phyloP scores from a whole-genome alignment of 2,888 invertebrate genomes.

The Conchocele bisecta region DNA sequence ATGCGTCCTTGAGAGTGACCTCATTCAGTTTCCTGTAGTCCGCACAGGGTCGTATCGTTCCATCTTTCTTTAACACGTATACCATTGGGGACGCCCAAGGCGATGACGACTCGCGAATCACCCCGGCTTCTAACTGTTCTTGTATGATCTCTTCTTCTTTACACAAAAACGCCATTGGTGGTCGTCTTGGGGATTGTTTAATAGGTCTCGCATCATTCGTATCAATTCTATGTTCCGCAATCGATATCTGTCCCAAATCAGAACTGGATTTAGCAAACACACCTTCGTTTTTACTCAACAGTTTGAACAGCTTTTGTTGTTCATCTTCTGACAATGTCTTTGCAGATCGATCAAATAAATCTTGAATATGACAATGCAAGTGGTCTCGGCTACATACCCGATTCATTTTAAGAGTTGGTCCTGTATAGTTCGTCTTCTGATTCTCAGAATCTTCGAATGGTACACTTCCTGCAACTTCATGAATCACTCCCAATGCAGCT shows the following conservation, averaged over 20 bases:
- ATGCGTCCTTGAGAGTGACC: constrained; percentile 23
- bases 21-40: constrained; percentile 47
- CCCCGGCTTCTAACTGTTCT: background rate
- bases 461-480: no score
- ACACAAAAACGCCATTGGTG: background rate
- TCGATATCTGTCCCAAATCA: background rate
- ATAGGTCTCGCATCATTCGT: background rate
- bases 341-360: background rate
- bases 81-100: constrained; percentile 4
- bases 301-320: background rate
- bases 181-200: constrained; percentile 3
- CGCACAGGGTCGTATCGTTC: constrained; percentile 28
- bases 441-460: no score
- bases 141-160: constrained; percentile 10
- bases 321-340: background rate
- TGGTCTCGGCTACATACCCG: no score
- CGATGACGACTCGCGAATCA: constrained; percentile 1
- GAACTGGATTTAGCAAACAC: background rate
- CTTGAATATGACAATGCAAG: background rate
- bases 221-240: constrained; percentile 2
- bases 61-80: background rate
- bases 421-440: no score
- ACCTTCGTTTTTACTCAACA: background rate
- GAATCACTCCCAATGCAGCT: no score
- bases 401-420: no score